A percentile compares a stretch with the other conserved stretches of the same genome.
Evolutionary conservation across 2,113 vertebrate genomes (phyloP).

Genomic region (Cyanoliseus patagonus): DNA sequence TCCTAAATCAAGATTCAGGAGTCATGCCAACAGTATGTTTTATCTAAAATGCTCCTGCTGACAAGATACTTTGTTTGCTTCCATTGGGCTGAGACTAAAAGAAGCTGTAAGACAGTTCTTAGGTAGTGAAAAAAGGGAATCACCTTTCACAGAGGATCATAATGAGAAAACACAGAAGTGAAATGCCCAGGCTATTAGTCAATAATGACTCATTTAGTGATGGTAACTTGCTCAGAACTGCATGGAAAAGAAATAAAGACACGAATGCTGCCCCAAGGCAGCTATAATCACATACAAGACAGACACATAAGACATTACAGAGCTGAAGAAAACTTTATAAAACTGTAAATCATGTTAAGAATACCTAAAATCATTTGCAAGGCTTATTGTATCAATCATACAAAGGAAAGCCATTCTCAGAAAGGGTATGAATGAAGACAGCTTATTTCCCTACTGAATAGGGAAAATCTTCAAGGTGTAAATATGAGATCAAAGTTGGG

Average conservation of each 20-base stretch:
- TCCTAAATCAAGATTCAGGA: not conserved
- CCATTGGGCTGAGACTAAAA: not conserved
- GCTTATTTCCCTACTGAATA: not conserved
- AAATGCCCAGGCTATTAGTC: not conserved
- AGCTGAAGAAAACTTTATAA: slow-evolving; percentile 1
- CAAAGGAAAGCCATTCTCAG: not conserved
- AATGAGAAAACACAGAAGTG: not conserved
- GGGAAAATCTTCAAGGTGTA: not conserved
- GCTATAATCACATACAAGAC: not conserved
- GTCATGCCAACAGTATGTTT: not conserved
- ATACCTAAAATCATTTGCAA: slow-evolving; percentile 11
- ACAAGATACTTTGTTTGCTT: not conserved
- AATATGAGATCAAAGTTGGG: slow-evolving; percentile 7
- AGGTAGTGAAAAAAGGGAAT: not conserved
- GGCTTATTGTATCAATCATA: not conserved
- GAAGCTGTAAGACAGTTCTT: not conserved
- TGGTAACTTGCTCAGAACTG: not conserved
- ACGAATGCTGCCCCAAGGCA: not conserved
- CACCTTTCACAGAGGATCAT: not conserved
- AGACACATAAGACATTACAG: not conserved
- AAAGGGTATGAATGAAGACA: not conserved
- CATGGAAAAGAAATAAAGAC: not conserved
- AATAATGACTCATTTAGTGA: not conserved
- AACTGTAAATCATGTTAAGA: slow-evolving; percentile 23
- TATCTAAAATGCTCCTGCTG: not conserved